Evolutionary conservation across 2,888 invertebrate species (phyloP).

Genomic region (Parnassius smintheus): DNA sequence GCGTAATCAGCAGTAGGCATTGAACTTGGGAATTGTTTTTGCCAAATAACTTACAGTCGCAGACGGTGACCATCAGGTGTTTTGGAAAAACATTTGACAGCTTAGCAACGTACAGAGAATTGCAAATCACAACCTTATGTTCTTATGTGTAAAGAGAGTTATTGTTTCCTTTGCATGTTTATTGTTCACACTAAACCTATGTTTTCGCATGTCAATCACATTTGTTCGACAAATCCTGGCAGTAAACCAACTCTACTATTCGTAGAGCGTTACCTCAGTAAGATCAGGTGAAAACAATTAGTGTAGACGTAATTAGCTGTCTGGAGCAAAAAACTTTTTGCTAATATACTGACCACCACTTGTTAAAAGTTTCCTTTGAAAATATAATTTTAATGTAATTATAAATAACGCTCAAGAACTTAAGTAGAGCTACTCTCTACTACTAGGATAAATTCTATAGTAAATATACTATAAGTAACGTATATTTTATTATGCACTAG

Average conservation of each 20-base stretch:
- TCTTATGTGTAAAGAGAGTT: not conserved
- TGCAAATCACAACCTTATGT: constrained; percentile 4
- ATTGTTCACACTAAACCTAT: constrained; percentile 13
- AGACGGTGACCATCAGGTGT: constrained; percentile 35
- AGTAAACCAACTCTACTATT: constrained; percentile 16
- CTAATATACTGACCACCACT: not conserved
- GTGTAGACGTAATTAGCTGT: constrained; percentile 2
- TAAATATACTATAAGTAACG: too few species aligned
- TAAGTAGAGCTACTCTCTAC: too few species aligned
- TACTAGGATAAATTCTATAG: too few species aligned
- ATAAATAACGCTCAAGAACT: too few species aligned
- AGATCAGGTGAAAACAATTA: constrained; percentile 19
- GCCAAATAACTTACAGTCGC: constrained; percentile 43
- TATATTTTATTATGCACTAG: too few species aligned
- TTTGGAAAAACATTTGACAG: constrained; percentile 23
- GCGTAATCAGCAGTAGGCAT: constrained; percentile 61
- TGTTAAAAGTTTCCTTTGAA: too few species aligned
- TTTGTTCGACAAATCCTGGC: constrained; percentile 14
- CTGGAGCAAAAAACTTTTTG: not conserved
- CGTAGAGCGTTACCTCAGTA: constrained; percentile 13
- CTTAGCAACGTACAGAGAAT: not conserved
- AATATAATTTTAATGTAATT: too few species aligned
- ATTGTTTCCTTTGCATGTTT: not conserved
- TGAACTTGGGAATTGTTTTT: constrained; percentile 58
- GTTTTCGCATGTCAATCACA: constrained; percentile 23